phyloP scores from a whole-genome alignment of 2,113 vertebrate species.

The Heptranchias perlo region DNA sequence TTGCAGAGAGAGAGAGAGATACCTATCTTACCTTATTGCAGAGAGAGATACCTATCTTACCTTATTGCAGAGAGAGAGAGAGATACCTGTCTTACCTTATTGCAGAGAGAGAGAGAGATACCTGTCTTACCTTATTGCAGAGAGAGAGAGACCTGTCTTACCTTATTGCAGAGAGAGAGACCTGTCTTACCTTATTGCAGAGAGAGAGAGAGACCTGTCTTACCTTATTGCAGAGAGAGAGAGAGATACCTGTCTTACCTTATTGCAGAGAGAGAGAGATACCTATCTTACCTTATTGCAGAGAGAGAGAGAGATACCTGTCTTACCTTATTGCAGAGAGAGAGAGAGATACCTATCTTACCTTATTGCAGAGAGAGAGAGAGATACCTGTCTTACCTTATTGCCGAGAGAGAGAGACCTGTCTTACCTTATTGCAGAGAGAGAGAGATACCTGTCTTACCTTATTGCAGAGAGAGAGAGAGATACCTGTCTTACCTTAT shows the following conservation, averaged over 20 bases:
- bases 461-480: neutral
- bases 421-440: neutral
- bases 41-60: neutral
- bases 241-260: neutral
- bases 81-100: neutral
- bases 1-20: neutral
- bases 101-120: neutral
- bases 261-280: neutral
- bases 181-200: neutral
- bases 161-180: neutral
- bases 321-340: neutral
- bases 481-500: neutral
- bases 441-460: neutral
- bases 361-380: neutral
- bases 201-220: neutral
- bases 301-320: neutral
- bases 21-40: neutral
- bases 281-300: neutral
- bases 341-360: neutral
- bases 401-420: neutral
- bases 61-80: neutral
- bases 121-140: neutral
- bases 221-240: neutral
- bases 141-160: neutral
- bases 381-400: neutral